Conservation (phyloP, 2,113 vertebrate genomes). For the Sorex fumeus region DNA sequence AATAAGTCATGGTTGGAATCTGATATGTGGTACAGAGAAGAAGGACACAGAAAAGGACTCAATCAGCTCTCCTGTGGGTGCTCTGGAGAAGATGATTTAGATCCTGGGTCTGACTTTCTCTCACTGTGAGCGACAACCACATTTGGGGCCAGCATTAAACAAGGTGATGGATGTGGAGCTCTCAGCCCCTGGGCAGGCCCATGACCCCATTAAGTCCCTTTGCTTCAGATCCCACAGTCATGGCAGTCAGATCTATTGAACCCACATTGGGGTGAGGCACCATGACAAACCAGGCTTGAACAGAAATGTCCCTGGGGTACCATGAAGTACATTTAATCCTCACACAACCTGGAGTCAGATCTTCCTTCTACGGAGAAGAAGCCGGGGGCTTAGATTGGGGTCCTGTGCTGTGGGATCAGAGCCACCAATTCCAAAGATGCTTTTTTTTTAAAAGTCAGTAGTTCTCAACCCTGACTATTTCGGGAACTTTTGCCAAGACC, state of each 20-base stretch:
- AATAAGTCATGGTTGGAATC: neutral
- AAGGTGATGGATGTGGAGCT: neutral
- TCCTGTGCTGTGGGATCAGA: no score
- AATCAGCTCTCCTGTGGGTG: neutral
- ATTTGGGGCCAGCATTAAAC: neutral
- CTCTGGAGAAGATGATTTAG: neutral
- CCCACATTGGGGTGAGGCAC: neutral
- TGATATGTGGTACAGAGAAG: neutral
- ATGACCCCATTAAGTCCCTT: neutral
- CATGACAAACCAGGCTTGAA: neutral
- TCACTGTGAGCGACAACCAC: neutral
- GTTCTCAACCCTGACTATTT: neutral
- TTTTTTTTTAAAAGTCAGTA: conserved; percentile 1
- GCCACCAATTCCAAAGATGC: conserved; percentile 24
- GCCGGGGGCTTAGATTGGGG: neutral
- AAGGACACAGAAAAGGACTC: neutral
- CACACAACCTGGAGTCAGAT: neutral
- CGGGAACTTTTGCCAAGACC: neutral
- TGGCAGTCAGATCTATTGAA: neutral
- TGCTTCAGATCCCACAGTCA: conserved; percentile 20
- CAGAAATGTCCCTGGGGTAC: neutral
- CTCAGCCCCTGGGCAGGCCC: neutral
- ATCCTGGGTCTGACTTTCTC: neutral
- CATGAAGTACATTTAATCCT: neutral
- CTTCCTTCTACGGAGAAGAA: neutral